These are phyloP conservation scores for Hylaeus anthracinus DNA, from an alignment of 1,140 invertebrate species.

Conservation along the genomic window DNA sequence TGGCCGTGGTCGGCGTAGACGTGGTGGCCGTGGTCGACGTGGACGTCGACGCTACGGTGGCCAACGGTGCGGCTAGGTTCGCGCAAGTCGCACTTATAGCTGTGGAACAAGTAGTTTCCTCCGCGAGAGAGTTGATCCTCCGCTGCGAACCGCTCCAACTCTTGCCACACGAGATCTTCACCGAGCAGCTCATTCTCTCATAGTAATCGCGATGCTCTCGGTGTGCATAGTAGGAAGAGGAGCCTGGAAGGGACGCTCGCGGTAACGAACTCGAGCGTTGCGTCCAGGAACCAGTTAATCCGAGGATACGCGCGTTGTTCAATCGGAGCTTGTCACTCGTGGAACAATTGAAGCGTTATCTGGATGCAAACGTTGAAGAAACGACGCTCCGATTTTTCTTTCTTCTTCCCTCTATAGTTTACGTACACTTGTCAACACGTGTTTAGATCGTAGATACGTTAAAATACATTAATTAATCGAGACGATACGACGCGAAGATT, in stretches of 20 bases:
- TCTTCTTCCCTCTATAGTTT: background rate
- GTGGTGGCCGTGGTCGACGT: conserved; percentile 14
- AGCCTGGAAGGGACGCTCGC: conserved; percentile 9
- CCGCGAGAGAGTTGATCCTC: conserved; percentile 75
- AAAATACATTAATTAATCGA: conserved; percentile 5
- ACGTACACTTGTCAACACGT: conserved; percentile 13
- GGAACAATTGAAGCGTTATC: no score
- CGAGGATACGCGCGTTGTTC: no score
- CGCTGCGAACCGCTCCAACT: conserved; percentile 76
- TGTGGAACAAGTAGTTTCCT: conserved; percentile 66
- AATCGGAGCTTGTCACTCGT: no score
- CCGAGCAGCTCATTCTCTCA: conserved; percentile 79
- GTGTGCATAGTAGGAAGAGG: conserved; percentile 55
- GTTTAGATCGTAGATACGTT: conserved; percentile 13
- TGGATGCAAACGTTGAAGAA: background rate
- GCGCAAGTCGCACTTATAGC: conserved; percentile 24
- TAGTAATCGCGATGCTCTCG: conserved; percentile 57
- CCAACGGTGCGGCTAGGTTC: conserved; percentile 36
- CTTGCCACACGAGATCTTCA: conserved; percentile 77
- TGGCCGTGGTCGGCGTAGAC: conserved; percentile 10
- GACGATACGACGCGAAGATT: conserved; percentile 1
- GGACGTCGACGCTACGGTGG: conserved; percentile 19
- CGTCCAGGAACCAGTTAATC: background rate
- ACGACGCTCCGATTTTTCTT: background rate
- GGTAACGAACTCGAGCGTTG: conserved; percentile 22